Evolutionary conservation across 2,888 invertebrate species (phyloP), one percentile per base, ranked within the genome.

Genomic region (Drosophila rellima): DNA sequence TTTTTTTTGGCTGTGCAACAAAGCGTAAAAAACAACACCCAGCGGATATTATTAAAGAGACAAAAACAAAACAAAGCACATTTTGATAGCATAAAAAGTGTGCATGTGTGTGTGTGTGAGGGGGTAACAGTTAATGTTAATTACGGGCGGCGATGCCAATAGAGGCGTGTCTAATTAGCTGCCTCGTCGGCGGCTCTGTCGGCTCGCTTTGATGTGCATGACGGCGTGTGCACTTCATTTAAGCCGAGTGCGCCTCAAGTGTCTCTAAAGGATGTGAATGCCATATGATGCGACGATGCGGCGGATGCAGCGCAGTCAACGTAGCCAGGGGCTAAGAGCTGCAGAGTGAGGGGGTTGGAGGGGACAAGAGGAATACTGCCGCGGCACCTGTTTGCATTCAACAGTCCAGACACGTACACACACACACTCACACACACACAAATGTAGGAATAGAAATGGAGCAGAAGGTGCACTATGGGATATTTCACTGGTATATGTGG

Each of bases 191-290:
- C 72, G 64, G 65, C 74, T 69, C 78, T 72, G 78, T 59, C 83
- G 81, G 85, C 75, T 17, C 54, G 59, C 83, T 84, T 84, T 84
- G 86, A 86, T 85, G 84, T 84, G 81, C 83, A 83, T 70, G 78
- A 61, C 85, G 73, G 79, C 83, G 83, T 82, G 78, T 83, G 84
- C 86, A 86, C 83, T 84, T 85, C 84, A 84, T 84, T 84, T 86
- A 84, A 82, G 82, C 76, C 78, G 86, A 84, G 84, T 83, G 84
- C 71, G 78, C 76, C 78, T 80, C 81, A 85, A 82, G 82, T 85
- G 83, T 82, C 86, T 80, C 86, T 73, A 74, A 74, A 84, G 84
- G 84, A 84, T 86, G 78, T 70, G 80, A 64, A 70, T 71, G 68
- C 65, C 44, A 63, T 76, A 74, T 51, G 37, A 59, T 54, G 67